A percentile compares a stretch with the other conserved stretches of the same genome.
Conservation (phyloP, 1,140 invertebrate genomes). For the Papilio glaucus region DNA sequence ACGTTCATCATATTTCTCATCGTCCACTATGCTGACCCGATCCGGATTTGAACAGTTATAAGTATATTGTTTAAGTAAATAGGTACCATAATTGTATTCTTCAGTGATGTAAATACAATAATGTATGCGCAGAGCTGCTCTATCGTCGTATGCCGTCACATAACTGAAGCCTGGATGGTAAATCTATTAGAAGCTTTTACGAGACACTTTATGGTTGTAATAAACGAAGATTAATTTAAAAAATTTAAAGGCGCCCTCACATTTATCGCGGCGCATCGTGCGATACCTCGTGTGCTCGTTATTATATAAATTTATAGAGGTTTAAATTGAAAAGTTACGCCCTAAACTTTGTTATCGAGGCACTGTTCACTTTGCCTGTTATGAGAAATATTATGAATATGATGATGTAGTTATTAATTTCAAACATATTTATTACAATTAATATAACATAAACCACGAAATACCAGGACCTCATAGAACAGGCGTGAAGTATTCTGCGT, state of each 20-base stretch:
- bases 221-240: conserved; percentile 26
- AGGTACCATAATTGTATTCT: too few species aligned
- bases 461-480: too few species aligned
- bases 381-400: background rate
- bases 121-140: background rate
- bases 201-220: conserved; percentile 6
- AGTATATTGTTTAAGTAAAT: too few species aligned
- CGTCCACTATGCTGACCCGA: too few species aligned
- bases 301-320: conserved; percentile 10
- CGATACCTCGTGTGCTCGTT: background rate
- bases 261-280: background rate
- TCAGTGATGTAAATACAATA: too few species aligned
- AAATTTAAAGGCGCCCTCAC: conserved; percentile 10
- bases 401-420: background rate
- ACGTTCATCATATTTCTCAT: too few species aligned
- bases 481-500: too few species aligned
- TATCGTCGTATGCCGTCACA: background rate
- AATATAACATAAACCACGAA: too few species aligned
- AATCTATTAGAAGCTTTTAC: conserved; percentile 26
- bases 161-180: background rate
- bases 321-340: conserved; percentile 27
- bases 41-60: too few species aligned
- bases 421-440: background rate
- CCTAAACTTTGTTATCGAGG: conserved; percentile 20
- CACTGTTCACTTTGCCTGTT: conserved; percentile 6